These are phyloP conservation scores for Mongoloraphidia duomilia DNA, from an alignment of 2,888 invertebrate species.

Conservation along the genomic window DNA sequence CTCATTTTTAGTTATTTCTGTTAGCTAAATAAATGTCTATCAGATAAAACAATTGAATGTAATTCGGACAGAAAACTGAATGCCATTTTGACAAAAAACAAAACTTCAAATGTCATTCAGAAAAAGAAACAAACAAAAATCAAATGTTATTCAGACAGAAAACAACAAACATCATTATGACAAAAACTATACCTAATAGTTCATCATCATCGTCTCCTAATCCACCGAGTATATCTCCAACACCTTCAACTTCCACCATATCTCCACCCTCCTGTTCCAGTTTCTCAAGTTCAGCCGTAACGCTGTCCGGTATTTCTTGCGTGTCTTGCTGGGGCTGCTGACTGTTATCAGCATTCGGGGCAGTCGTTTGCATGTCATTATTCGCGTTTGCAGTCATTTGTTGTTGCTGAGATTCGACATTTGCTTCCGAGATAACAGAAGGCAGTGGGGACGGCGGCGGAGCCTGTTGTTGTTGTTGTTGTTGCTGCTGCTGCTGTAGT, in stretches of 20 bases:
- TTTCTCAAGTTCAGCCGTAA: slow-evolving; percentile 52
- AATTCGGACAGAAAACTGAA: background rate
- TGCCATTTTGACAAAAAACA: background rate
- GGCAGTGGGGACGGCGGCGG: slow-evolving; percentile 13
- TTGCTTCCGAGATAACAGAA: slow-evolving; percentile 2
- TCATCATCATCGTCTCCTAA: slow-evolving; percentile 78
- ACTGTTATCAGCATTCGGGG: too few species aligned
- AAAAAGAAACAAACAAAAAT: slow-evolving; percentile 28
- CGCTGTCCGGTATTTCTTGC: slow-evolving; percentile 49
- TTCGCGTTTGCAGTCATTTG: too few species aligned
- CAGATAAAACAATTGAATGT: background rate
- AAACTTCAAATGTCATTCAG: background rate
- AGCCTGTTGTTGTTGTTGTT: slow-evolving; percentile 21
- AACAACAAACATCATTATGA: background rate
- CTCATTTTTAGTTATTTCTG: background rate
- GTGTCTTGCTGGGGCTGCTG: slow-evolving; percentile 21
- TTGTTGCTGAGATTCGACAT: too few species aligned
- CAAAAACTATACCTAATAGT: slow-evolving; percentile 40
- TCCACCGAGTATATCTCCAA: slow-evolving; percentile 67
- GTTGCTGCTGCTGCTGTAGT: slow-evolving; percentile 23
- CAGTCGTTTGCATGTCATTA: too few species aligned
- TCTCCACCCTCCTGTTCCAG: slow-evolving; percentile 50
- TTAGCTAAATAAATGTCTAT: background rate
- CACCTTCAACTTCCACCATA: slow-evolving; percentile 45
- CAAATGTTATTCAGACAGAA: background rate